Base-by-base conservation (phyloP, 2,888 invertebrate genomes). In the Protophormia terraenovae region DNA sequence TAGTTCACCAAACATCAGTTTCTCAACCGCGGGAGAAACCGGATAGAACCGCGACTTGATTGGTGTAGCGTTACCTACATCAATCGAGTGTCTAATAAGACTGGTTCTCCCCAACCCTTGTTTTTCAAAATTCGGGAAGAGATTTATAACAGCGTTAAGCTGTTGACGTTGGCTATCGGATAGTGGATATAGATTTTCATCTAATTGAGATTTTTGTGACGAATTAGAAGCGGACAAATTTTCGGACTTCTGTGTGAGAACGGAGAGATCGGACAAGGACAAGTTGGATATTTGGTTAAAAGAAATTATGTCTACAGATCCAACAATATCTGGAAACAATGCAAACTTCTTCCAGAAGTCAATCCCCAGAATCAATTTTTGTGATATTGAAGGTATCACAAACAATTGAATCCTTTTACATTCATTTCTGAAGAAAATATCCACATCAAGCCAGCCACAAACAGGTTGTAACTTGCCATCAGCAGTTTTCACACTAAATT, bases 1-100 rank as follows among this genome's bases (percentile, higher is more conserved):
- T 2, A 91, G 83, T 79, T 90, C 89, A 7, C 69, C 58, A 47
- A 69, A 84, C 41, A 87, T 50, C 14, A 83, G 38, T 69, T 66
- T 72, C 67, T 87, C 86, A 8, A 86, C 78, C 0, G 75, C 81
- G 4, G 87, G 86, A 1, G 83, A 86, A 3, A 83, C 76, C 0
- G 87, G 84, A 38, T 83, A 87, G 38, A 77, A 84, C 1, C 88
- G 62, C 27, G 86, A 83, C 67, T 87, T 87, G 3, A 87, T 72
- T 12, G 87, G 86, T 32, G 73, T 66, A 1, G 86, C 53, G 0
- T 75, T 60, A 0, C 82, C 86, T 14, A 79, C 82, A 45, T 86
- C 84, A 38, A 87, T 87, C 5, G 27, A 10, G 53, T 87, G 87
- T 45, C 38, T 29, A 22, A 81, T 50, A 5, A 83, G 35, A 5